These are phyloP conservation scores for Gymnogyps californianus DNA, from an alignment of 2,113 vertebrate species.

Conservation along the genomic window DNA sequence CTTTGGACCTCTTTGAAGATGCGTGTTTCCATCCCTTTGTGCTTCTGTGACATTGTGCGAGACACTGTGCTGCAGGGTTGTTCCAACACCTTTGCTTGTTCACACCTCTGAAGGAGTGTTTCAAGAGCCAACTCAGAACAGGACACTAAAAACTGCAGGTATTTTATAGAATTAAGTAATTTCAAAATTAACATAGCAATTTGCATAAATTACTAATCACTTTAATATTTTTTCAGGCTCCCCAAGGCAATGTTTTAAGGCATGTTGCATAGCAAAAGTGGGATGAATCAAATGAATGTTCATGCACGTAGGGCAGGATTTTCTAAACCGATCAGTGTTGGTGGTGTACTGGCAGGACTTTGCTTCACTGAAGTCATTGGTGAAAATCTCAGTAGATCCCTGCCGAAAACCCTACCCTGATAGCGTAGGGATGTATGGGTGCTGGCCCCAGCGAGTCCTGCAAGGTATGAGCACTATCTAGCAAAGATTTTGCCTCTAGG, in stretches of 20 bases:
- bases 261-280: background rate
- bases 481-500: background rate
- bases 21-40: background rate
- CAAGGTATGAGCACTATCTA: background rate
- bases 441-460: background rate
- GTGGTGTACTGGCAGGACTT: background rate
- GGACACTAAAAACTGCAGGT: background rate
- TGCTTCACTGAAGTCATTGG: background rate
- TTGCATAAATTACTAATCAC: slow-evolving; percentile 27
- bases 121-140: background rate
- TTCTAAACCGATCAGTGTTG: background rate
- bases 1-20: background rate
- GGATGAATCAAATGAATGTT: background rate
- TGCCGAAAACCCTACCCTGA: background rate
- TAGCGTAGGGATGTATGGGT: background rate
- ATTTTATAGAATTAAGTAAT: slow-evolving; percentile 12
- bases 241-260: slow-evolving; percentile 33
- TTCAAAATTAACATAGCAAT: slow-evolving; percentile 17
- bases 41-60: background rate
- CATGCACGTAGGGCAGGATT: background rate
- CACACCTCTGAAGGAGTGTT: background rate
- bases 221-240: slow-evolving; percentile 3
- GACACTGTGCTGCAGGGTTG: background rate
- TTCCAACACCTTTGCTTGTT: background rate
- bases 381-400: background rate